phyloP scores from a whole-genome alignment of 2,888 invertebrate genomes.

The Drosophila multiciliata region DNA sequence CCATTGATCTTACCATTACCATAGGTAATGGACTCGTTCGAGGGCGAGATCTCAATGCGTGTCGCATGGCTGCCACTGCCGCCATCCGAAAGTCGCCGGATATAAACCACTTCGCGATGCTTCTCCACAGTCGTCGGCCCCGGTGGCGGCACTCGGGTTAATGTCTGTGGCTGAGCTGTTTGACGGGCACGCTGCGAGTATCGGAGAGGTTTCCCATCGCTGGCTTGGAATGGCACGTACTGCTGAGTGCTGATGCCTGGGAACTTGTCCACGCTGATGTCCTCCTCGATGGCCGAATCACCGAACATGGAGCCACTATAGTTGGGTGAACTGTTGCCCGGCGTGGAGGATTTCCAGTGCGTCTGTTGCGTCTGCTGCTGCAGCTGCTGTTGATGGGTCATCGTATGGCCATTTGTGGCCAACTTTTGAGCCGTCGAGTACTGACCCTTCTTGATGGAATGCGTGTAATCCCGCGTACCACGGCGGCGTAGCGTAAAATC shows the following conservation, averaged over 20 bases:
- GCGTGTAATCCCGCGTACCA: slow-evolving; percentile 85
- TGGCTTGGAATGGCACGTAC: slow-evolving; percentile 81
- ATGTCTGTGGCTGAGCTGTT: slow-evolving; percentile 58
- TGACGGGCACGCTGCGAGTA: slow-evolving; percentile 80
- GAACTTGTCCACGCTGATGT: slow-evolving; percentile 85
- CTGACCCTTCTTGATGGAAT: slow-evolving; percentile 85
- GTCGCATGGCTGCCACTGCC: slow-evolving; percentile 82
- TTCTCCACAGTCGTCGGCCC: slow-evolving; percentile 67
- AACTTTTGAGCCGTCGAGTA: slow-evolving; percentile 81
- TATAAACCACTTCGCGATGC: slow-evolving; percentile 84
- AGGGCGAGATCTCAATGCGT: slow-evolving; percentile 84
- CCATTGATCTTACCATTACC: slow-evolving; percentile 66
- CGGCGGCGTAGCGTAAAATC: slow-evolving; percentile 84
- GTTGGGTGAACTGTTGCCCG: slow-evolving; percentile 85
- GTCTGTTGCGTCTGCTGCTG: slow-evolving; percentile 55
- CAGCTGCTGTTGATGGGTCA: slow-evolving; percentile 25
- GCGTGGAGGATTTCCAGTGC: slow-evolving; percentile 84
- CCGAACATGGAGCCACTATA: slow-evolving; percentile 85
- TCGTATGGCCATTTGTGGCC: slow-evolving; percentile 61
- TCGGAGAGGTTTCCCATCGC: slow-evolving; percentile 75
- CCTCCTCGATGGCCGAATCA: slow-evolving; percentile 85
- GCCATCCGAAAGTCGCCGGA: slow-evolving; percentile 82
- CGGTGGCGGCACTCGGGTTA: slow-evolving; percentile 28
- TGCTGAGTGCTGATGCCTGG: slow-evolving; percentile 81
- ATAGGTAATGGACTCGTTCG: slow-evolving; percentile 83